Evolutionary conservation across 1,140 invertebrate genomes (phyloP).

Genomic region (Aphelenchoides fujianensis): DNA sequence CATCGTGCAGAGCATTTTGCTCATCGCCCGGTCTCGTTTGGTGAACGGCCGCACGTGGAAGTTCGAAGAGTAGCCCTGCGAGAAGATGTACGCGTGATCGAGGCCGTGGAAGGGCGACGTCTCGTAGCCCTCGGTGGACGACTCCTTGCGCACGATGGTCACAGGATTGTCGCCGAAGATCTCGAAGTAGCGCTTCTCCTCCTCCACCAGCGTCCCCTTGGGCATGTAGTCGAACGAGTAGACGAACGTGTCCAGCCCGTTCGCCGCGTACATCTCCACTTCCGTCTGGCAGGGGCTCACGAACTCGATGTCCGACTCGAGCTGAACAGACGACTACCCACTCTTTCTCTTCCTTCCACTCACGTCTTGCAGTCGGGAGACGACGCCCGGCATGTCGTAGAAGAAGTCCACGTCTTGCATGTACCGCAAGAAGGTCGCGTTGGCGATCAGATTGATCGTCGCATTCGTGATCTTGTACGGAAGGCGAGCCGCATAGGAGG

Average conservation of each 20-base stretch:
- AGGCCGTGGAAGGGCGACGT: slow-evolving; percentile 56
- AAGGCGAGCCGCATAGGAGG: slow-evolving; percentile 28
- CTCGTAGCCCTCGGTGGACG: slow-evolving; percentile 29
- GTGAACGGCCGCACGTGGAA: slow-evolving; percentile 56
- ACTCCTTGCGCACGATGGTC: slow-evolving; percentile 47
- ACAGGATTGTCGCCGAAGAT: slow-evolving; percentile 58
- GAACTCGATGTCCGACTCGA: slow-evolving; percentile 61
- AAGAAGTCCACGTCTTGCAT: slow-evolving; percentile 46
- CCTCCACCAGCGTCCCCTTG: slow-evolving; percentile 50
- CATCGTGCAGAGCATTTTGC: slow-evolving; percentile 55
- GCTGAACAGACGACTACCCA: slow-evolving; percentile 32
- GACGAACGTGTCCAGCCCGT: slow-evolving; percentile 47
- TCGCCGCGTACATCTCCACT: slow-evolving; percentile 45
- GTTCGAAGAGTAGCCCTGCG: slow-evolving; percentile 57
- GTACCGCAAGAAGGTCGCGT: slow-evolving; percentile 57
- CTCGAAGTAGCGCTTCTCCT: slow-evolving; percentile 47
- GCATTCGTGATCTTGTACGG: slow-evolving; percentile 51
- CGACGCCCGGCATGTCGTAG: slow-evolving; percentile 53
- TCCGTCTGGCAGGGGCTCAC: slow-evolving; percentile 59
- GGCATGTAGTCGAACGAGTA: slow-evolving; percentile 62
- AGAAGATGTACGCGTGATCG: slow-evolving; percentile 61
- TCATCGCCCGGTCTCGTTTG: slow-evolving; percentile 56
- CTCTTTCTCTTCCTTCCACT: slow-evolving; percentile 24
- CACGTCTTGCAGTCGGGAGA: slow-evolving; percentile 54
- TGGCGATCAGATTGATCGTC: slow-evolving; percentile 54